phyloP scores from a whole-genome alignment of 2,888 invertebrate genomes.

The Lepas anatifera region DNA sequence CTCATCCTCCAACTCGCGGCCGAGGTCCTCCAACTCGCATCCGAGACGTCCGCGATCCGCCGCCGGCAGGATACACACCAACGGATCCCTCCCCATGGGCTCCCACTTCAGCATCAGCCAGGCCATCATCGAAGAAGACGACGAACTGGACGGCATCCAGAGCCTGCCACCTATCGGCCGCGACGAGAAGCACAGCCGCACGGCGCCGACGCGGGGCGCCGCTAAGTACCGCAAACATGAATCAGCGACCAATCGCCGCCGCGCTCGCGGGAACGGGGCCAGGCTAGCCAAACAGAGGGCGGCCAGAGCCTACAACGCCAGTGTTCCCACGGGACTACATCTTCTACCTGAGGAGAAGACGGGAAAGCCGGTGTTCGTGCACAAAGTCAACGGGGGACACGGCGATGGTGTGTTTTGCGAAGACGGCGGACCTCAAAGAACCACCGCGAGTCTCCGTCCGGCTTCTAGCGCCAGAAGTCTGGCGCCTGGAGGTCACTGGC shows the following conservation, averaged over 20 bases:
- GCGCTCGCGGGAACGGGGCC: no score
- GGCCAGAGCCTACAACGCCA: not conserved
- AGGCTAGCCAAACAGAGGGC: not conserved
- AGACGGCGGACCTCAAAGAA: not conserved
- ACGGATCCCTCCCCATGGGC: not conserved
- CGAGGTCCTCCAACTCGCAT: not conserved
- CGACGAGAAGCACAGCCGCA: not conserved
- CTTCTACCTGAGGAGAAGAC: not conserved
- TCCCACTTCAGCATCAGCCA: conserved; percentile 11
- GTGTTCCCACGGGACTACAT: not conserved
- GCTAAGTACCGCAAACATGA: not conserved
- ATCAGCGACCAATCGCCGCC: not conserved
- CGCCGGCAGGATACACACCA: not conserved
- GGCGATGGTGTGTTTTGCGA: not conserved
- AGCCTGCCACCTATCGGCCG: not conserved
- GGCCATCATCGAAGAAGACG: conserved; percentile 12
- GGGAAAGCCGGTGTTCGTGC: not conserved
- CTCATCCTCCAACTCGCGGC: no score
- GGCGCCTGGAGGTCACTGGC: conserved; percentile 14
- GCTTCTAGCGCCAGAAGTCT: not conserved
- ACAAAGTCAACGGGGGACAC: not conserved
- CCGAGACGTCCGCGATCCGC: not conserved
- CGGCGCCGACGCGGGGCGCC: conserved; percentile 6
- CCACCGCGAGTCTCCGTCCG: not conserved
- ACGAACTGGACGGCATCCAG: not conserved